Evolutionary conservation across 2,113 vertebrate genomes (phyloP).

Genomic region (Marmota monax): DNA sequence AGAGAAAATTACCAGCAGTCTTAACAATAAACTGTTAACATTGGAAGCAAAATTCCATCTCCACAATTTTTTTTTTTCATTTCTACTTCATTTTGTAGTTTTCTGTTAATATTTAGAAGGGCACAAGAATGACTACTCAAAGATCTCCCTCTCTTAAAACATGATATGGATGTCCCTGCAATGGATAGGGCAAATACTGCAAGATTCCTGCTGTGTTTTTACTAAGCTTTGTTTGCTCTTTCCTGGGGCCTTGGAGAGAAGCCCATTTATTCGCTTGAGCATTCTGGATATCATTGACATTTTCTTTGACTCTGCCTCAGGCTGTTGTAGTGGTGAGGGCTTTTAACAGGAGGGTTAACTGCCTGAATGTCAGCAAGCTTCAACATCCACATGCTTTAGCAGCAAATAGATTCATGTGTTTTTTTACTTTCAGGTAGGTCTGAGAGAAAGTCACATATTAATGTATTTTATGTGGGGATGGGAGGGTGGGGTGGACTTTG

Average conservation of each 20-base stretch:
- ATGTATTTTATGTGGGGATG: background rate
- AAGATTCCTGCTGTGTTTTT: slow-evolving; percentile 32
- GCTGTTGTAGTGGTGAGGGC: slow-evolving; percentile 50
- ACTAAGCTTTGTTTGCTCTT: slow-evolving; percentile 51
- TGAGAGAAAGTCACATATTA: background rate
- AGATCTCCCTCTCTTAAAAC: background rate
- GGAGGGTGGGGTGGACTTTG: background rate
- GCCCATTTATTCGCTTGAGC: slow-evolving; percentile 54
- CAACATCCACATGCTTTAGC: background rate
- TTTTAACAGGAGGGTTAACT: slow-evolving; percentile 69
- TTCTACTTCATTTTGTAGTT: background rate
- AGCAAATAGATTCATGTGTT: slow-evolving; percentile 46
- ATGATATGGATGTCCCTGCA: background rate
- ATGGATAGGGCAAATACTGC: background rate
- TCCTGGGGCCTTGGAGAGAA: slow-evolving; percentile 60
- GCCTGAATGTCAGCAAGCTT: slow-evolving; percentile 67
- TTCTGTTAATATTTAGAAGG: slow-evolving; percentile 30
- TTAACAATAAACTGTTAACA: slow-evolving; percentile 17
- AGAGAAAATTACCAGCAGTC: background rate
- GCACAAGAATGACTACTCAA: background rate
- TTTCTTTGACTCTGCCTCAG: slow-evolving; percentile 64
- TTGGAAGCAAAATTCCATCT: background rate
- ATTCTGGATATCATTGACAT: slow-evolving; percentile 69
- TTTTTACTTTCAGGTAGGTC: slow-evolving; percentile 26
- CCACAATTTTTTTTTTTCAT: background rate